These are phyloP conservation scores for Volucella inanis DNA, from an alignment of 2,888 invertebrate species.

Conservation along the genomic window DNA sequence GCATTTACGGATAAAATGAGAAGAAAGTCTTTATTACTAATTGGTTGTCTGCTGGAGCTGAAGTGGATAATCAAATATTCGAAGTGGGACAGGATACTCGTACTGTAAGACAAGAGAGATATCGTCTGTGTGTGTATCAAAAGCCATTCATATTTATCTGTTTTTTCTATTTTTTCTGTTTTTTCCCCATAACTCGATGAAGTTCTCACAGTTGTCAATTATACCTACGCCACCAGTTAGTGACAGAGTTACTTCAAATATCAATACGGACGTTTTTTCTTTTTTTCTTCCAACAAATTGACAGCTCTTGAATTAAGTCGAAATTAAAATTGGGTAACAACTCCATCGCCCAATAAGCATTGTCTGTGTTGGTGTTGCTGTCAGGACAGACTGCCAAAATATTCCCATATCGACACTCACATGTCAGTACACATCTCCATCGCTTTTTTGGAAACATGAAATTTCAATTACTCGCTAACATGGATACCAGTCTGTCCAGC, in stretches of 20 bases:
- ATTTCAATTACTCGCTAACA: slow-evolving; percentile 66
- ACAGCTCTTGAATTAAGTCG: no score
- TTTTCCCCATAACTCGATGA: no score
- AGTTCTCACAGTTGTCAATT: no score
- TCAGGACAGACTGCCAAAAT: not conserved
- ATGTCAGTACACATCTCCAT: slow-evolving; percentile 22
- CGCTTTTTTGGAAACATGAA: slow-evolving; percentile 62
- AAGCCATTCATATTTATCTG: no score
- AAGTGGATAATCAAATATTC: not conserved
- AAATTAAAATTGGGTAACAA: no score
- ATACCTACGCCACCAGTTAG: no score
- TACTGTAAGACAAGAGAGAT: not conserved
- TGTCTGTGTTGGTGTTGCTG: no score
- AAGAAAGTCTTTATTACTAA: not conserved
- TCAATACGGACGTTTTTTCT: no score
- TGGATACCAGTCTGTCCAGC: slow-evolving; percentile 45
- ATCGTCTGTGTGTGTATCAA: not conserved
- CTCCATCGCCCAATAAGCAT: no score
- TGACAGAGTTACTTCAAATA: no score
- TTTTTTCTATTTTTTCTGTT: no score
- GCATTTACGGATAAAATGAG: not conserved
- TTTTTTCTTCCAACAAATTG: no score
- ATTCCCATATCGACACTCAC: not conserved
- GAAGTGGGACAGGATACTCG: not conserved
- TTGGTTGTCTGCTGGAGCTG: not conserved